Evolutionary conservation across 92 coral and sea anemone genomes (phyloP), one percentile per base, ranked within the genome.

Genomic region (Palythoa caribaeorum): DNA sequence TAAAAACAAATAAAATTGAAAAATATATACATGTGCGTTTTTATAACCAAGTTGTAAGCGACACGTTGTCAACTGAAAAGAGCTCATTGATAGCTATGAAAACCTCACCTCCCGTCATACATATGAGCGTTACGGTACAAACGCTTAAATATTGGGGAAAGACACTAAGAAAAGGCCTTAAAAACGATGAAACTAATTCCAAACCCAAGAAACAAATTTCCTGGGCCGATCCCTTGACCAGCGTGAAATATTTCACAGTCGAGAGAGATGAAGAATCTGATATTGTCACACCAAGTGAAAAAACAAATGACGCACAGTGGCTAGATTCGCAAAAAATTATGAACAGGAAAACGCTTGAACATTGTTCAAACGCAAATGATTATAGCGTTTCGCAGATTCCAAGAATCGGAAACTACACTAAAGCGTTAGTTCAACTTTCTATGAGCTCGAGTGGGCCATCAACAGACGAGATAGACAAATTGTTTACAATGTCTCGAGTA

Each of bases 221-320:
- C 38, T 81, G 86, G 86, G 86, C 86, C 40, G 76, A 81, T n/a
- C 86, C 86, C 11, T 62, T 81, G 5, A 21, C 86, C 28, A 20
- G 39, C 76, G 86, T 81, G 21, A 81, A 71, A 48, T 81, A 48
- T 66, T 81, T 81, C 47, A 5, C 75, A 21, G 39, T 20, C 1
- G 86, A 81, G 38, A 66, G 38, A 6, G 38, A 35, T 35, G 65
- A 13, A 1, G 3, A 28, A 9, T 6, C 44, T 1, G 21, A 20
- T n/a, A 37, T 14, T 20, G 76, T 12, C 9, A 81, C 48, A 76
- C 14, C 28, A 8, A 36, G 6, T 21, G 57, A 36, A 20, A 40
- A 81, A 6, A n/a, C 73, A 38, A 2, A 3, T 35, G 17, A 78
- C 17, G 35, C 11, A 20, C 20, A 57, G 79, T 6, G 20, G 9